Conservation (phyloP, 2,113 vertebrate genomes). For the Climacteris rufus region DNA sequence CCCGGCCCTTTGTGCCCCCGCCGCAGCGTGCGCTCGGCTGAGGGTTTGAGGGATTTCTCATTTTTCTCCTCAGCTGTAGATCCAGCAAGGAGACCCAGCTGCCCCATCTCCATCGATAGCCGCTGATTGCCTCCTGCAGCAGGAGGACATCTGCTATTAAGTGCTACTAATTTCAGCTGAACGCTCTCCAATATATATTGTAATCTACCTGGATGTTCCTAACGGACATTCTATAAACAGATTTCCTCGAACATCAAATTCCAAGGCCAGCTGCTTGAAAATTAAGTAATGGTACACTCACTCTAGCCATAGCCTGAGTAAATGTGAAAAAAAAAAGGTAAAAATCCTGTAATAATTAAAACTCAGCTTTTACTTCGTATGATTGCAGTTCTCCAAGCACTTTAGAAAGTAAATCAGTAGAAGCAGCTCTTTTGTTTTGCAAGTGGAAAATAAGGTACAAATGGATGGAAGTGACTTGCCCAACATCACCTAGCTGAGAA, state of each 20-base stretch:
- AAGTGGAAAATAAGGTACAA: background rate
- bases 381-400: background rate
- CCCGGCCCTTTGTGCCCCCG: background rate
- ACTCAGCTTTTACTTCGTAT: background rate
- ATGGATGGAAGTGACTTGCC: background rate
- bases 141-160: background rate
- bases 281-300: background rate
- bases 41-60: background rate
- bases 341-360: background rate
- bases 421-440: background rate
- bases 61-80: background rate
- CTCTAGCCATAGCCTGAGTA: background rate
- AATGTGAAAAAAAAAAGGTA: background rate
- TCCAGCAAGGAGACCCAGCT: too few species aligned
- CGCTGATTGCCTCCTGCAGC: background rate
- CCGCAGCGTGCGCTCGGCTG: background rate
- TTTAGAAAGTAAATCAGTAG: background rate
- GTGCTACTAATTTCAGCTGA: background rate
- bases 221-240: background rate
- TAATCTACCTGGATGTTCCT: background rate
- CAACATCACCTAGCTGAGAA: background rate
- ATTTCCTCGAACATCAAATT: background rate
- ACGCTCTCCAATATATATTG: rapidly evolving
- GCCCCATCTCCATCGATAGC: background rate
- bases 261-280: background rate